Evolutionary conservation across 1,140 invertebrate genomes (phyloP).

Genomic region (Spodoptera litura): DNA sequence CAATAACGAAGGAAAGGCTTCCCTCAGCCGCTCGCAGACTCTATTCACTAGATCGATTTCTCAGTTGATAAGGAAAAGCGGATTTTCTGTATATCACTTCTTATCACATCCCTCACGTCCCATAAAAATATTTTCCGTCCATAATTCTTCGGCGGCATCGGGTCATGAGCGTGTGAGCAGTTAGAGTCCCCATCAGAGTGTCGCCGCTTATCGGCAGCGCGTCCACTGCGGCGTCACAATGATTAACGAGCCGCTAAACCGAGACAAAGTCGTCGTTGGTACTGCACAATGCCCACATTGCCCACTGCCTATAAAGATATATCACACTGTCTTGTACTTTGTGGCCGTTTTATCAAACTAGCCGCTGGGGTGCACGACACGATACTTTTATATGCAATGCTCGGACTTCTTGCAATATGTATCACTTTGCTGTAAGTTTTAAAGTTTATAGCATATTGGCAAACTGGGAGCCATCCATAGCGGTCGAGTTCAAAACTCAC

Average conservation of each 20-base stretch:
- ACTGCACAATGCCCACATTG: slow-evolving; percentile 60
- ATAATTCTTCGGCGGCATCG: not conserved
- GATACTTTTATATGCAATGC: slow-evolving; percentile 39
- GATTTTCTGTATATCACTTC: slow-evolving; percentile 25
- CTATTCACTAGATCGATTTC: slow-evolving; percentile 32
- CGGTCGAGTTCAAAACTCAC: not conserved
- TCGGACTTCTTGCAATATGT: slow-evolving; percentile 23
- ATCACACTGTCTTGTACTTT: slow-evolving; percentile 49
- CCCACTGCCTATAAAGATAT: slow-evolving; percentile 53
- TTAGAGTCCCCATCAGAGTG: slow-evolving; percentile 50
- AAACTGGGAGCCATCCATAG: slow-evolving; percentile 11
- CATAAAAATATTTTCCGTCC: slow-evolving; percentile 30
- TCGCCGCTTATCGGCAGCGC: slow-evolving; percentile 55
- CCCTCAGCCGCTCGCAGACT: slow-evolving; percentile 1
- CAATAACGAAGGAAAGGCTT: not conserved
- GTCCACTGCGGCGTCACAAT: slow-evolving; percentile 61
- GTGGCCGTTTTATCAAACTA: slow-evolving; percentile 47
- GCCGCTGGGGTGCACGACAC: slow-evolving; percentile 22
- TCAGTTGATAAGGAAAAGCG: slow-evolving; percentile 18
- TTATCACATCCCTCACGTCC: slow-evolving; percentile 6
- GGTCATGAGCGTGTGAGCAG: slow-evolving; percentile 30
- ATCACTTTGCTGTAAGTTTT: slow-evolving; percentile 24
- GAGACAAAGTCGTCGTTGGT: slow-evolving; percentile 53
- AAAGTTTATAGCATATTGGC: slow-evolving; percentile 23
- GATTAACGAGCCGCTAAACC: slow-evolving; percentile 57